phyloP scores from a whole-genome alignment of 1,140 invertebrate genomes.

The Drosophila oshimai region DNA sequence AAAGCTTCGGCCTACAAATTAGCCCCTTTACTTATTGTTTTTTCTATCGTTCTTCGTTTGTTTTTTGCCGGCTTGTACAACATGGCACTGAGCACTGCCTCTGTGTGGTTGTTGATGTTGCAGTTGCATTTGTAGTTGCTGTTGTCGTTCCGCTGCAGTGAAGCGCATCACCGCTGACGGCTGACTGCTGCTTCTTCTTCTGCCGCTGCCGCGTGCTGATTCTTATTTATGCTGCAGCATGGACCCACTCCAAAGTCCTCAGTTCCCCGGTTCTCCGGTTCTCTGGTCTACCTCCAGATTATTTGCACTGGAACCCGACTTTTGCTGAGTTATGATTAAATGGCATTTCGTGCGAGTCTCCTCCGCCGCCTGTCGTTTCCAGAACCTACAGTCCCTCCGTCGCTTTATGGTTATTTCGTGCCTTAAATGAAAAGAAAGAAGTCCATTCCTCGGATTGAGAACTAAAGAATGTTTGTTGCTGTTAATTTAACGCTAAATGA shows the following conservation, averaged over 20 bases:
- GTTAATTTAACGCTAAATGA: constrained; percentile 81
- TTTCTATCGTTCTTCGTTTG: constrained; percentile 18
- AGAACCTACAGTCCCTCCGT: background rate
- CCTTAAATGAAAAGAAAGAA: constrained; percentile 38
- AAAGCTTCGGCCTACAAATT: constrained; percentile 7
- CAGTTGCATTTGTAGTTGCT: background rate
- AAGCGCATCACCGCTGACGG: constrained; percentile 68
- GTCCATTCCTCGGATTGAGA: constrained; percentile 22
- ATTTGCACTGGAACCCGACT: constrained; percentile 53
- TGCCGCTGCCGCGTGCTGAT: constrained; percentile 57
- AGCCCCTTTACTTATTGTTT: constrained; percentile 1
- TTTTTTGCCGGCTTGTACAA: constrained; percentile 28
- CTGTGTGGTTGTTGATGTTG: constrained; percentile 11
- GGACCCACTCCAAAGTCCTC: background rate
- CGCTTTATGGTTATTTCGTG: constrained; percentile 63
- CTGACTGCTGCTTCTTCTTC: background rate
- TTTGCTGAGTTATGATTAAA: constrained; percentile 68
- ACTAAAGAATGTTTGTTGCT: constrained; percentile 45
- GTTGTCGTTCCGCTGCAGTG: constrained; percentile 68
- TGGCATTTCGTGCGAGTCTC: constrained; percentile 61
- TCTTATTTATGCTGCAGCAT: constrained; percentile 70
- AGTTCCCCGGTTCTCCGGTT: background rate
- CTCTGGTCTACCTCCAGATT: background rate
- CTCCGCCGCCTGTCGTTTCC: background rate
- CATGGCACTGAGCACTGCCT: constrained; percentile 35